These are phyloP conservation scores for Diabrotica virgifera DNA, from an alignment of 1,140 invertebrate genomes.

Conservation along the genomic window DNA sequence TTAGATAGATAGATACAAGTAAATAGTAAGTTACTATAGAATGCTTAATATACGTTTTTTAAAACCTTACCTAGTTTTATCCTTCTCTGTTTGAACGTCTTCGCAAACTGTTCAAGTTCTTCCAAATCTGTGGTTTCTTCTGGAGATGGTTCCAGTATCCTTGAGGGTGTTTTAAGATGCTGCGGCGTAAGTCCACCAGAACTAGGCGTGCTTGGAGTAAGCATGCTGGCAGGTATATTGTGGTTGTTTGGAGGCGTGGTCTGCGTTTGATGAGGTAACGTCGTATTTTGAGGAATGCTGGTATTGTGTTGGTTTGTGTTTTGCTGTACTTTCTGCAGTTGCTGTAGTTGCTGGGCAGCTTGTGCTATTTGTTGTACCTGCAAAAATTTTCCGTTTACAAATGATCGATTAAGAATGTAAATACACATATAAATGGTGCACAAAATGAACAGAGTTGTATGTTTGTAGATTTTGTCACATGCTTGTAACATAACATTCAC, in stretches of 20 bases:
- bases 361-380: conserved; percentile 76
- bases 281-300: conserved; percentile 53
- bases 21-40: not conserved
- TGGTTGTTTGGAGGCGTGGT: conserved; percentile 45
- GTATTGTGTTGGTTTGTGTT: conserved; percentile 49
- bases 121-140: conserved; percentile 94
- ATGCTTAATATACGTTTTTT: not conserved
- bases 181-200: conserved; percentile 53
- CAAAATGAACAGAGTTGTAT: no score
- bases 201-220: conserved; percentile 58
- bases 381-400: conserved; percentile 11
- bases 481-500: no score
- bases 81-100: conserved; percentile 92
- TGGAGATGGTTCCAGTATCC: conserved; percentile 69
- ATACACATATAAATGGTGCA: no score
- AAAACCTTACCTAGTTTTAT: conserved; percentile 78
- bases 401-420: no score
- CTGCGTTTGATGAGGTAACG: conserved; percentile 47
- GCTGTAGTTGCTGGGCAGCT: conserved; percentile 78
- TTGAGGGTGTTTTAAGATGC: conserved; percentile 55
- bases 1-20: no score
- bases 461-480: no score
- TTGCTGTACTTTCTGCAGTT: conserved; percentile 69
- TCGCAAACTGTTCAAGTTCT: conserved; percentile 94
- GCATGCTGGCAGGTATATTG: conserved; percentile 50